Evolutionary conservation across 1,140 invertebrate genomes (phyloP), one percentile per base, ranked within the genome.

Genomic region (Medauroidea extradentata): DNA sequence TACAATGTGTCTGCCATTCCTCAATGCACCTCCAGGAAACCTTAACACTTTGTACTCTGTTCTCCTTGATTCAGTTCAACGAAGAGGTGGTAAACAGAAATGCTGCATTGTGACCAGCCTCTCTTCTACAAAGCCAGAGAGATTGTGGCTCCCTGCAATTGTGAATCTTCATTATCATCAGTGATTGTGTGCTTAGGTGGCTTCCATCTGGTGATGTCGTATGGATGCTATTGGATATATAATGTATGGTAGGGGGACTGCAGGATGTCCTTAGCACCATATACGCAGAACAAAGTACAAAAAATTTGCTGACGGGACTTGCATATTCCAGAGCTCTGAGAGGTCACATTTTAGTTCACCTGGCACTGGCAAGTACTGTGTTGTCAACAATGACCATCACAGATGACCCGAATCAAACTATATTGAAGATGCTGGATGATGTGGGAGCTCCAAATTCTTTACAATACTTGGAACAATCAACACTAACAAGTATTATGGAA

Each of bases 111-210:
- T 65, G 8, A 67, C 68, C 63, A 62, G 49, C 67, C 63, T 11
- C 48, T 67, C 7, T 78, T 74, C 65, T 62, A 61, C 11, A 78
- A 78, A 74, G 74, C 74, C 42, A 68, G 69, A 53, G 71, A 75
- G 69, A 75, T 77, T 27, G 64, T 75, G 64, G 50, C 44, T 21
- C n/a, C 43, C n/a, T 19, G n/a, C 19, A 27, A 16, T 53, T 41
- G 49, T 49, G 13, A 44, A 58, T 27, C n/a, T 21, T 24, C 41
- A 11, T 43, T 67, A 24, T 51, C 21, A 27, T 62, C 62, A 23
- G 44, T 65, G 4, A 54, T 69, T 53, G 19, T 51, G 3, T 57
- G 65, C 43, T 55, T 69, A 27, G 66, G 69, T 29, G 67, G 67
- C 46, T 74, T 73, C 59, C 68, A 76, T 63, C 43, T 71, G 13